A percentile compares a stretch with the other conserved stretches of the same genome.
Evolutionary conservation across 2,888 invertebrate species (phyloP).

Genomic region (Deroplatys truncata): DNA sequence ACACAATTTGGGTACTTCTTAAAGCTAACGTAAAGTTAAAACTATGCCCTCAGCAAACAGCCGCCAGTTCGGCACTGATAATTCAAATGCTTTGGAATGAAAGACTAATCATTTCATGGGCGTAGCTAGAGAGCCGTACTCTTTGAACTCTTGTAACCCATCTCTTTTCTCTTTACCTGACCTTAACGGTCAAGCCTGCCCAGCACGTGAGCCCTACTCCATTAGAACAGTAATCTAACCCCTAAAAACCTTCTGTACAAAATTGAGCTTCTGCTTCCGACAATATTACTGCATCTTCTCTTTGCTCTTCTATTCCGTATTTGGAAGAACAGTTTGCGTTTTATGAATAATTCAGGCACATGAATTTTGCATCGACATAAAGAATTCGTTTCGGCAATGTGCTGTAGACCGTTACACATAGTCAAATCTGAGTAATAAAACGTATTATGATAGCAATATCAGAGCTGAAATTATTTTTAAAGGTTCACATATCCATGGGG

Average conservation of each 20-base stretch:
- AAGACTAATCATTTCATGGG: background rate
- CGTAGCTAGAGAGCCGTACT: background rate
- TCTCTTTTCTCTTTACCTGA: background rate
- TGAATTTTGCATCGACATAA: background rate
- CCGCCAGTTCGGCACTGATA: background rate
- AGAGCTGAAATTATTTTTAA: too few relatives aligned
- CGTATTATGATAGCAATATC: too few relatives aligned
- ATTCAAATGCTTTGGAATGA: background rate
- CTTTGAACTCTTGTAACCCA: background rate
- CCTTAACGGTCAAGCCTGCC: background rate
- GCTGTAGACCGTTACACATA: background rate
- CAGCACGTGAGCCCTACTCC: background rate
- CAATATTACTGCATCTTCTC: background rate
- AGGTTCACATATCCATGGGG: too few relatives aligned
- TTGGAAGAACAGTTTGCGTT: background rate
- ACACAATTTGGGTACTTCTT: too few relatives aligned
- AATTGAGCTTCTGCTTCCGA: background rate
- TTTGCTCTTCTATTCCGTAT: background rate
- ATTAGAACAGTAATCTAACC: background rate
- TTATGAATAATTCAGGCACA: background rate
- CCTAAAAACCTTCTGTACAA: background rate
- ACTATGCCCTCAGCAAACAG: too few relatives aligned
- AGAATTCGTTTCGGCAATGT: background rate
- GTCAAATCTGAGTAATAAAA: too few relatives aligned
- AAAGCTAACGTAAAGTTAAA: too few relatives aligned